A percentile compares a stretch with the other conserved stretches of the same genome.
These are phyloP conservation scores for Carcharodon carcharias DNA, from an alignment of 2,797 vertebrate species.

Conservation along the genomic window DNA sequence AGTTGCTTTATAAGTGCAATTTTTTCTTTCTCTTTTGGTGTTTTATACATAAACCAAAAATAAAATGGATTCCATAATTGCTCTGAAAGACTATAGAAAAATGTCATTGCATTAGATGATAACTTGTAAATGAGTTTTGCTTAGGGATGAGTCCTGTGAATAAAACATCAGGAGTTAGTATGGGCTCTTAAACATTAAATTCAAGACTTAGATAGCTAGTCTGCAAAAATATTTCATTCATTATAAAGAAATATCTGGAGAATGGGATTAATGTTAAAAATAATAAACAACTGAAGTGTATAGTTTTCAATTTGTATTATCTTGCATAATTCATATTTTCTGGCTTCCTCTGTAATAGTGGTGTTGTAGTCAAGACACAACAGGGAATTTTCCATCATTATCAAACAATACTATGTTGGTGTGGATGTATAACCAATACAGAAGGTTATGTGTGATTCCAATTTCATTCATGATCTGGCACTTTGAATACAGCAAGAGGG, in stretches of 20 bases:
- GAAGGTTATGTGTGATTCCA: not conserved
- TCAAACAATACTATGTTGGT: not conserved
- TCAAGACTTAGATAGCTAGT: not conserved
- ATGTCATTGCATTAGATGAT: not conserved
- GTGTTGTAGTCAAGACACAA: not conserved
- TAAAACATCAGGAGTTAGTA: not conserved
- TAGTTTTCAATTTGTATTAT: not conserved
- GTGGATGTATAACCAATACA: not conserved
- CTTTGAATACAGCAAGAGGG: not conserved
- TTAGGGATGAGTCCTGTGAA: not conserved
- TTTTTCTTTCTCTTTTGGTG: not conserved
- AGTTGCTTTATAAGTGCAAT: not conserved
- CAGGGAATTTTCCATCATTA: not conserved
- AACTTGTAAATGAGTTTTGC: not conserved
- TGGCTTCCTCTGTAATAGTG: not conserved
- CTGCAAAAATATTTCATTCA: not conserved
- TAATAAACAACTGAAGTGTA: slow-evolving; percentile 12
- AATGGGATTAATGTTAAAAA: not conserved
- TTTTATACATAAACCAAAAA: not conserved
- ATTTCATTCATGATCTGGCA: not conserved
- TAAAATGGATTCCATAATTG: not conserved
- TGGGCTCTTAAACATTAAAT: not conserved
- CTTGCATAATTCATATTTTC: not conserved
- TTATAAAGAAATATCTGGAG: slow-evolving; percentile 6
- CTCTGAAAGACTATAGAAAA: not conserved